phyloP scores from a whole-genome alignment of 2,113 vertebrate genomes.

The Rousettus leschenaultii region DNA sequence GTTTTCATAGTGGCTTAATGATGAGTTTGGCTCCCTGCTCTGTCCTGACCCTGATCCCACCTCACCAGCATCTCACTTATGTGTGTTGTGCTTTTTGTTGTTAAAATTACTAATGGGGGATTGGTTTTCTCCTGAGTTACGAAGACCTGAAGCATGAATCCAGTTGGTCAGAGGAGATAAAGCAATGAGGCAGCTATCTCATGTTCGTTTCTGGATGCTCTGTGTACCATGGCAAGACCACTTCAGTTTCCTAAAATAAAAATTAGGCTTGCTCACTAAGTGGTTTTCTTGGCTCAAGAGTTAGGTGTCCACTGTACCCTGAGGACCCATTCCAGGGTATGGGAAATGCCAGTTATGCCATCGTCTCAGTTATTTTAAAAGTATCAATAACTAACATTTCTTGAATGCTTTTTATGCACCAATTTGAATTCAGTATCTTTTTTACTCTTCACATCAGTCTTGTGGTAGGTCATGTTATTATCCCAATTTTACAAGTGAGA shows the following conservation, averaged over 20 bases:
- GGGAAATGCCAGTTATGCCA: background rate
- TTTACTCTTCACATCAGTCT: background rate
- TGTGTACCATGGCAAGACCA: background rate
- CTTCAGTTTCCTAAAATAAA: background rate
- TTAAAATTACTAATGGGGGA: slow-evolving; percentile 49
- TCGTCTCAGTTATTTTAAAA: background rate
- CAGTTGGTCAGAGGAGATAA: accelerated
- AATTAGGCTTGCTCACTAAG: background rate
- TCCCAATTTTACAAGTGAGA: background rate
- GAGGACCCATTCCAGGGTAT: background rate
- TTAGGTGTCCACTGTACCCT: background rate
- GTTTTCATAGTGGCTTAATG: background rate
- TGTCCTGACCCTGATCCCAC: background rate
- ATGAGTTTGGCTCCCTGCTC: slow-evolving; percentile 32
- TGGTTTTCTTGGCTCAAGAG: background rate
- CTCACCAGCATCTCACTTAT: slow-evolving; percentile 37
- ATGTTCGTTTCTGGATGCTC: background rate
- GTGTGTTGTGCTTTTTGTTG: slow-evolving; percentile 34
- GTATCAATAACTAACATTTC: background rate
- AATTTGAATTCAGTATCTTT: background rate
- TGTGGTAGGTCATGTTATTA: background rate
- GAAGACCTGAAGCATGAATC: background rate
- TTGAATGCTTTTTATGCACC: background rate
- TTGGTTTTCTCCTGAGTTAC: background rate
- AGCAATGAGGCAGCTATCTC: background rate